These are phyloP conservation scores for Isaurus tuberculatus DNA, from an alignment of 92 coral and sea anemone genomes.

Conservation along the genomic window DNA sequence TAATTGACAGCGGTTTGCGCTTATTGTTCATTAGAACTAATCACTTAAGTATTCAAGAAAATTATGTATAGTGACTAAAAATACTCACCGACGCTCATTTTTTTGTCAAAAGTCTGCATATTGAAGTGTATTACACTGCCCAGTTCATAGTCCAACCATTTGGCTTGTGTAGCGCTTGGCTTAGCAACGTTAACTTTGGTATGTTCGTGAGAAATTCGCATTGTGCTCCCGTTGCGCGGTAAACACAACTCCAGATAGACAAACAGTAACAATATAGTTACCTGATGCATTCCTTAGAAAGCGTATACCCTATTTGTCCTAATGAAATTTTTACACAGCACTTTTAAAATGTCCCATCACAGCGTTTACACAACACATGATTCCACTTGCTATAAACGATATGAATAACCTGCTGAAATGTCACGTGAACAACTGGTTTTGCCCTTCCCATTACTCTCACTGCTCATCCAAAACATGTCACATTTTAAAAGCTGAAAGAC, in stretches of 20 bases:
- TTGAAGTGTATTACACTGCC: slow-evolving; percentile 91
- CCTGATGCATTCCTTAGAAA: not conserved
- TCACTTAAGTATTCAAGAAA: no score
- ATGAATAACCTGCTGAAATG: not conserved
- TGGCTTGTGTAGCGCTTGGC: slow-evolving; percentile 79
- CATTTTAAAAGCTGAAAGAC: no score
- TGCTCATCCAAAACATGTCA: no score
- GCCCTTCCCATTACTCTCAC: no score
- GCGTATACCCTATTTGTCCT: not conserved
- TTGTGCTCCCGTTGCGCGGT: not conserved
- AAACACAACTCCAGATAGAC: not conserved
- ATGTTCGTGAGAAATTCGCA: not conserved
- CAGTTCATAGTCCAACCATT: slow-evolving; percentile 84
- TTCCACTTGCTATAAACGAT: not conserved
- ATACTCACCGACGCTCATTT: slow-evolving; percentile 79
- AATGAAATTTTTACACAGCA: not conserved
- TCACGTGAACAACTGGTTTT: not conserved
- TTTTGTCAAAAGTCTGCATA: slow-evolving; percentile 80
- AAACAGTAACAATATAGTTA: not conserved
- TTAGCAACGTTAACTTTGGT: slow-evolving; percentile 44
- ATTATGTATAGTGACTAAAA: not conserved
- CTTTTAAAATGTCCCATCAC: not conserved
- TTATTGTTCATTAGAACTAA: no score
- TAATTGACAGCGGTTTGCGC: no score
- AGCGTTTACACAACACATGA: not conserved